Evolutionary conservation across 2,888 invertebrate genomes (phyloP).

Genomic region (Rhyacophila evoluta): DNA sequence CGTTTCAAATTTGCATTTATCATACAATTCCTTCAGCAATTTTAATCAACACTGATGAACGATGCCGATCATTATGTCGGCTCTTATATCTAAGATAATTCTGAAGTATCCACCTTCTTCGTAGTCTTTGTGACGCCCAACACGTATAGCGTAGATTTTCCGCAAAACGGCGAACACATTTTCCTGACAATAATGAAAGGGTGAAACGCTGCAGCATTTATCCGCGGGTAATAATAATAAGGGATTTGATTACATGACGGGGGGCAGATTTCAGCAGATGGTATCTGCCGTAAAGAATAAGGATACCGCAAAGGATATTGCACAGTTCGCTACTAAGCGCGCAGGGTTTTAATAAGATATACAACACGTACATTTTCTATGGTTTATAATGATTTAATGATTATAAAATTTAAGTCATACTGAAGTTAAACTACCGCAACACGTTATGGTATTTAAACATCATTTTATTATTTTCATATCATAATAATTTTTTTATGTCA

Average conservation of each 20-base stretch:
- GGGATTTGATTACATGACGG: conserved; percentile 23
- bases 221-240: conserved; percentile 27
- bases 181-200: conserved; percentile 24
- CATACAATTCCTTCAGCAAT: not conserved
- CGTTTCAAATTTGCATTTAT: not conserved
- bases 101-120: not conserved
- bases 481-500: no score
- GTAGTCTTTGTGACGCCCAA: not conserved
- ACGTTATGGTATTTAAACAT: no score
- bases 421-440: no score
- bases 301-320: conserved; percentile 14
- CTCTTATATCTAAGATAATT: not conserved
- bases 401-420: no score
- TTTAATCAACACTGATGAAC: conserved; percentile 22
- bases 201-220: conserved; percentile 17
- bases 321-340: not conserved
- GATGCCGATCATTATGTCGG: not conserved
- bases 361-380: not conserved
- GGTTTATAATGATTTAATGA: not conserved
- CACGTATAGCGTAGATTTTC: conserved; percentile 14
- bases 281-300: conserved; percentile 26
- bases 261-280: conserved; percentile 17
- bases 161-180: conserved; percentile 19
- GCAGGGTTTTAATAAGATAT: not conserved
- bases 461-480: no score